Base-by-base conservation (phyloP, 2,888 invertebrate species). In the Agriopis leucophaearia region DNA sequence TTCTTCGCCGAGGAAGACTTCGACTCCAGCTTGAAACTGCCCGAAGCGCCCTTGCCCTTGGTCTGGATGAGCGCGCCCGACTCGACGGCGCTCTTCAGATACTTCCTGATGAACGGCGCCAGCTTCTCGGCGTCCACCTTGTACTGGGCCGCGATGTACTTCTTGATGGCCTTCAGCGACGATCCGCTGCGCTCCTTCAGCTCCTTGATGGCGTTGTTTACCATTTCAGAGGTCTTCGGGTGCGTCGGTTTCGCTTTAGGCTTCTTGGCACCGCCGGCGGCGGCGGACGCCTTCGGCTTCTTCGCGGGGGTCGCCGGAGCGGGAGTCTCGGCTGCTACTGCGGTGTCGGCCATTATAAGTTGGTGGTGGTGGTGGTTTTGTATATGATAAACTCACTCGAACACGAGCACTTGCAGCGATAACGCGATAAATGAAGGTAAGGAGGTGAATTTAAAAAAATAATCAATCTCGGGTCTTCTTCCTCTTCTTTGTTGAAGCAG, bases 111-210 rank as follows among this genome's bases (percentile, higher is more conserved):
- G 84, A 94, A 95, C 1, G 93, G 92, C 0, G 94, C 90, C 54
- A 95, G 80, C 76, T 95, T 95, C 67, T 95, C 94, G 0, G 92
- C 89, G 78, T 96, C 95, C 8, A 95, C 89, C 68, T 94, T 94
- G 91, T 96, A 95, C 65, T 93, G 94, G 35, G 92, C 87, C 10
- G 92, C 85, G 56, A 96, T 47, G 45, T 47, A 47, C 94, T 96
- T 96, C 81, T 95, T 96, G 81, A 96, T 96, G 2, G 90, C 90
- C 80, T 84, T 92, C 71, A 86, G 78, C 0, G 95, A 95, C 0
- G 95, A 96, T 38, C 96, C 96, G 61, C 94, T 94, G 38, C 95
- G 92, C 77, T 95, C 95, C 76, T 94, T 94, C 57, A 95, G 80
- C 62, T 86, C 83, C 69, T 85, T 88, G 56, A 95, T 92, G 1